Conservation (phyloP, 2,797 vertebrate genomes). For the Pangasius djambal region DNA sequence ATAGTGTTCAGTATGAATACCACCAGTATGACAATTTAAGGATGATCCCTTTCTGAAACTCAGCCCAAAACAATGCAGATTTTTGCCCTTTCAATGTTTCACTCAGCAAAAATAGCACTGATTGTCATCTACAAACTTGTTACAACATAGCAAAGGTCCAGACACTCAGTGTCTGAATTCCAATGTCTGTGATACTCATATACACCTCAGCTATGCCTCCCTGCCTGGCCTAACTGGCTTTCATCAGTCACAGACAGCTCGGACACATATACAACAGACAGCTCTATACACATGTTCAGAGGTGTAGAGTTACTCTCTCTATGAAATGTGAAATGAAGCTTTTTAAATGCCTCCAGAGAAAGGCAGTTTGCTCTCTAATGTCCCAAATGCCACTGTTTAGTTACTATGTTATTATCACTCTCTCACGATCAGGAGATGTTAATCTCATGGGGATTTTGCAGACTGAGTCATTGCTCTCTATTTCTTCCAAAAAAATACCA, state of each 20-base stretch:
- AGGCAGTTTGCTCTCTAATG: background rate
- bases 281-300: background rate
- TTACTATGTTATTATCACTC: slow-evolving; percentile 1
- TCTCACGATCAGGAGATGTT: background rate
- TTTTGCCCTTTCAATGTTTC: background rate
- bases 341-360: background rate
- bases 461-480: background rate
- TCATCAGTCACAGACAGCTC: background rate
- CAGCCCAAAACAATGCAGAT: background rate
- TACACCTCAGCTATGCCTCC: slow-evolving; percentile 53
- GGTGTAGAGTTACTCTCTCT: background rate
- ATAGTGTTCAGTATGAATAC: background rate
- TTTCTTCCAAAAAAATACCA: slow-evolving; percentile 9
- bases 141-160: slow-evolving; percentile 51
- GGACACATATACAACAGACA: background rate
- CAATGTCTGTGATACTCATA: slow-evolving; percentile 49
- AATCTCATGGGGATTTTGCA: slow-evolving; percentile 1
- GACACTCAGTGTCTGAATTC: slow-evolving; percentile 52
- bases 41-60: too few species aligned
- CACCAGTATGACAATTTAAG: background rate
- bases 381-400: background rate
- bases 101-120: background rate
- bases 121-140: slow-evolving; percentile 3
- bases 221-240: slow-evolving; percentile 41
- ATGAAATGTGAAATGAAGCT: background rate